phyloP scores from a whole-genome alignment of 2,888 invertebrate genomes.

The Synergus umbraculus region DNA sequence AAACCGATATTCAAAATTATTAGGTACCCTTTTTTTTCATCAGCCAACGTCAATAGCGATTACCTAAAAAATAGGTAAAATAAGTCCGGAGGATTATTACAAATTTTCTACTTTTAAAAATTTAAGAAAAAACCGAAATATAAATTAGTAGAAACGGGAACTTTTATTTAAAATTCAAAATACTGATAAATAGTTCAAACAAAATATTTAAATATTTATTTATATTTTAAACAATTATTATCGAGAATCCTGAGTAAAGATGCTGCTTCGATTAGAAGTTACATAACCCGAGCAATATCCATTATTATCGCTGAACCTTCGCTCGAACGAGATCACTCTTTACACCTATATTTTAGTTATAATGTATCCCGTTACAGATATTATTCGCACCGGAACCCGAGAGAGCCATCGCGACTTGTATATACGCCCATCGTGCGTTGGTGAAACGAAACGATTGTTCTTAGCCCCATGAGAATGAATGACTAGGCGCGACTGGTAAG shows the following conservation, averaged over 20 bases:
- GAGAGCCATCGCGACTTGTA: slow-evolving; percentile 26
- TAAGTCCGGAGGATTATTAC: background rate
- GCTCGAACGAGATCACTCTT: slow-evolving; percentile 20
- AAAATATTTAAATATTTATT: too few relatives aligned
- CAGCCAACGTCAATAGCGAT: background rate
- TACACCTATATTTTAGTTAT: slow-evolving; percentile 25
- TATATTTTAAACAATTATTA: background rate
- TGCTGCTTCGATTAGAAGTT: background rate
- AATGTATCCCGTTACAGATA: slow-evolving; percentile 39
- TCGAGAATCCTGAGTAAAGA: background rate
- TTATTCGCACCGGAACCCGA: slow-evolving; percentile 35
- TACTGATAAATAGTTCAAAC: background rate
- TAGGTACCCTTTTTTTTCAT: slow-evolving; percentile 6
- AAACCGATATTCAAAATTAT: slow-evolving; percentile 27
- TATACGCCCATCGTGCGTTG: slow-evolving; percentile 37
- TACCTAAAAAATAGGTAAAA: background rate
- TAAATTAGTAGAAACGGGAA: background rate
- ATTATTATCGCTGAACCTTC: slow-evolving; percentile 25
- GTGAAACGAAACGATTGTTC: slow-evolving; percentile 41
- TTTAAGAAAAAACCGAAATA: background rate
- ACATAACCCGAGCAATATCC: slow-evolving; percentile 22
- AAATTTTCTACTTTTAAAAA: background rate
- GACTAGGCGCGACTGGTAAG: slow-evolving; percentile 40
- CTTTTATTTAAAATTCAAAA: background rate
- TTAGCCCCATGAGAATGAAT: slow-evolving; percentile 37